Percentiles rank a stretch among this genome's conserved stretches.
Conservation (phyloP, 2,113 vertebrate genomes). For the Mesitornis unicolor region DNA sequence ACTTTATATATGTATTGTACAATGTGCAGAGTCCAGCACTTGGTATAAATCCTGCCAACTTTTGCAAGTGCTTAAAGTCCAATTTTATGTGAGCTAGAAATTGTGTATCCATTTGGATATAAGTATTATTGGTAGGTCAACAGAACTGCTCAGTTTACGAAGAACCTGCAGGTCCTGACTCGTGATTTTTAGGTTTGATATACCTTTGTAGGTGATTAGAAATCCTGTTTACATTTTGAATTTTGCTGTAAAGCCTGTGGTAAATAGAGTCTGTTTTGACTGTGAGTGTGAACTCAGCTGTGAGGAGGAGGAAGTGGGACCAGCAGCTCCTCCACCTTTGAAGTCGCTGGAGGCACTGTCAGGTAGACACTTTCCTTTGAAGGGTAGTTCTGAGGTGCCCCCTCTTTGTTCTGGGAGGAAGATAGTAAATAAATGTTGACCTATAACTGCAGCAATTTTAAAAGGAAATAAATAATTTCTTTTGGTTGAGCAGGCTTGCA, state of each 20-base stretch:
- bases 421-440: slow-evolving; percentile 4
- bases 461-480: background rate
- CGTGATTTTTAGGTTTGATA: background rate
- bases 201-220: background rate
- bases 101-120: background rate
- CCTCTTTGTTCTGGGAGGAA: slow-evolving; percentile 5
- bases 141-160: background rate
- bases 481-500: background rate
- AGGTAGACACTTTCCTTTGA: background rate
- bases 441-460: background rate
- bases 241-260: background rate
- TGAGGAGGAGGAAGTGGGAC: slow-evolving; percentile 2
- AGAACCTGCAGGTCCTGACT: background rate
- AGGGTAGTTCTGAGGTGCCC: slow-evolving; percentile 1
- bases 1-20: background rate
- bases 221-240: background rate
- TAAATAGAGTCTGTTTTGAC: background rate
- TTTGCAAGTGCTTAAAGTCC: background rate
- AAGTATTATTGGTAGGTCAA: background rate
- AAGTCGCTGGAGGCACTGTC: background rate
- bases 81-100: background rate
- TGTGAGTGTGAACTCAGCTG: background rate
- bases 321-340: background rate
- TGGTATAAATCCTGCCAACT: background rate
- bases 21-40: background rate